Conservation (phyloP, 2,888 invertebrate genomes). For the Eubasilissa splendida region DNA sequence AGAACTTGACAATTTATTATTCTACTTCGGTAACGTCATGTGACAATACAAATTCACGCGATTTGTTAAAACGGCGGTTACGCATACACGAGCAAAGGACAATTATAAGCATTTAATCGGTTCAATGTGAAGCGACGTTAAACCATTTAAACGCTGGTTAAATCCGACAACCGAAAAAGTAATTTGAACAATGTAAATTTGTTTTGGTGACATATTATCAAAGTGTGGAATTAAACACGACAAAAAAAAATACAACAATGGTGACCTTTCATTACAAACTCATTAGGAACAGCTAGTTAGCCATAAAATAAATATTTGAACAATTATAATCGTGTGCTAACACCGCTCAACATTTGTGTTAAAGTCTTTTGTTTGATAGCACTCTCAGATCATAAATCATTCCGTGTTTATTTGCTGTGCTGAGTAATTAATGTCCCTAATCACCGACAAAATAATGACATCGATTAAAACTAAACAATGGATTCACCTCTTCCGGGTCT, state of each 20-base stretch:
- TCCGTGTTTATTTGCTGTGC: slow-evolving; percentile 43
- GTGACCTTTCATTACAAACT: slow-evolving; percentile 39
- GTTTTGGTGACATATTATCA: slow-evolving; percentile 32
- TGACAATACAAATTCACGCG: slow-evolving; percentile 37
- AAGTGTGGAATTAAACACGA: slow-evolving; percentile 20
- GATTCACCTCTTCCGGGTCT: slow-evolving; percentile 32
- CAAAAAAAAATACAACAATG: slow-evolving; percentile 23
- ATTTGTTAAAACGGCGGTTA: slow-evolving; percentile 25
- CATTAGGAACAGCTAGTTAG: slow-evolving; percentile 41
- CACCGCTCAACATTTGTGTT: slow-evolving; percentile 27
- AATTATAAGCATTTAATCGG: slow-evolving; percentile 34
- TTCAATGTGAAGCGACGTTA: slow-evolving; percentile 18
- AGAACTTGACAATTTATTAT: slow-evolving; percentile 11
- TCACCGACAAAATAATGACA: slow-evolving; percentile 46
- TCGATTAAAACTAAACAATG: slow-evolving; percentile 48
- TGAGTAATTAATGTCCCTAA: slow-evolving; percentile 47
- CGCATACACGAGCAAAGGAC: slow-evolving; percentile 16
- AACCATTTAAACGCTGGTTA: slow-evolving; percentile 20
- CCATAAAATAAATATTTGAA: slow-evolving; percentile 38
- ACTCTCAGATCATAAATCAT: slow-evolving; percentile 45
- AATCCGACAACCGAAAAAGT: slow-evolving; percentile 24
- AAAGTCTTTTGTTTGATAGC: slow-evolving; percentile 28
- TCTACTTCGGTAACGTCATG: background rate
- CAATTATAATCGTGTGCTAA: slow-evolving; percentile 38
- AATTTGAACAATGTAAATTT: slow-evolving; percentile 35